phyloP scores from a whole-genome alignment of 2,113 vertebrate species.

The Nyctibius bracteatus region DNA sequence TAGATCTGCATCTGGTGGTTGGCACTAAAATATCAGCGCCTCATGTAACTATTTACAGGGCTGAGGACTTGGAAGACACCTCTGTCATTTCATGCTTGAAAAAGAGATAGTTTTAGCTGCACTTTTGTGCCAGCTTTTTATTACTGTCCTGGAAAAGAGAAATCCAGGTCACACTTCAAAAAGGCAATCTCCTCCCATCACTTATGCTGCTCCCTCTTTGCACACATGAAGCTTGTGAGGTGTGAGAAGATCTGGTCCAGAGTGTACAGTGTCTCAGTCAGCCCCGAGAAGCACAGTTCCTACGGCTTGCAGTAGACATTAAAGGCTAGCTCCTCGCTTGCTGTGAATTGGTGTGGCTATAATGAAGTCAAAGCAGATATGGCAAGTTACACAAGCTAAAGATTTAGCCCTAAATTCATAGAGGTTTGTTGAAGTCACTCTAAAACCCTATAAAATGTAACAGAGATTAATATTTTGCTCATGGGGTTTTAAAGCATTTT shows the following conservation, averaged over 20 bases:
- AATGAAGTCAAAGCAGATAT: not conserved
- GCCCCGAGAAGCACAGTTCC: not conserved
- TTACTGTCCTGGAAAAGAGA: not conserved
- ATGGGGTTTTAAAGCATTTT: not conserved
- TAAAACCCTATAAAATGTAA: conserved; percentile 13
- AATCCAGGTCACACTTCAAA: not conserved
- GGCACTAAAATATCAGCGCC: not conserved
- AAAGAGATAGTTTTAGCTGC: not conserved
- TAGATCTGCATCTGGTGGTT: not conserved
- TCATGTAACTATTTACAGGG: not conserved
- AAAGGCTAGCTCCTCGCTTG: not conserved
- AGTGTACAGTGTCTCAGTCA: not conserved
- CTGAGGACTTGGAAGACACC: not conserved
- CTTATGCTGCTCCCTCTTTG: not conserved
- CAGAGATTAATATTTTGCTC: not conserved
- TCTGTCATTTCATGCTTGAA: not conserved
- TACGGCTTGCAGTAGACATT: not conserved
- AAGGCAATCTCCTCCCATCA: not conserved
- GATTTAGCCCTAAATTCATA: not conserved
- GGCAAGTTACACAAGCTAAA: not conserved
- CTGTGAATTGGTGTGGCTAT: not conserved
- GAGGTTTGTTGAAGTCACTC: not conserved
- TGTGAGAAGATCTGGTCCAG: not conserved
- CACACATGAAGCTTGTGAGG: fast-evolving
- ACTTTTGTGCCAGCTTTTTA: not conserved